Evolutionary conservation across 2,888 invertebrate species (phyloP), one percentile per base, ranked within the genome.

Genomic region (Girardia tigrina): DNA sequence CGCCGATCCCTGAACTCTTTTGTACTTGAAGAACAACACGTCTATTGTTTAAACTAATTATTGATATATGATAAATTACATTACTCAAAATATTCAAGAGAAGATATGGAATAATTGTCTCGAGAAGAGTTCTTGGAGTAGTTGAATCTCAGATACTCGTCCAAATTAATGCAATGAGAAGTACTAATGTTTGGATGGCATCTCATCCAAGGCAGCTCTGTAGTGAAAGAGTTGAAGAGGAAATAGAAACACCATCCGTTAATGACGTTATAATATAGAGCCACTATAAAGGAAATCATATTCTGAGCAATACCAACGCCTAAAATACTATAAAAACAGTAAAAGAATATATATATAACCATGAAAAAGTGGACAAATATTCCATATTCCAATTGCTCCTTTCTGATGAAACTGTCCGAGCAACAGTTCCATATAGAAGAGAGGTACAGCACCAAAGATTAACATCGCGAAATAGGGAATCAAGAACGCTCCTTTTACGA

Each of bases 381-480:
- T 89, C 90, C 90, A 90, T n/a, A 90, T 92, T 77, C 91, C 91
- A 79, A 94, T 92, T 70, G 93, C 92, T 76, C 94, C 94, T 80
- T 92, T 88, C 78, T 92, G 89, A 36, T 93, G 92, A 83, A 90
- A 92, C 84, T 94, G 94, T 36, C 94, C 94, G 78, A 94, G 88
- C 69, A 91, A 90, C 80, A 94, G 86, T 85, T 94, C 94, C 92
- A 94, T 92, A 84, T 92, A 92, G 77, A 94, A 88, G 86, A 94
- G 88, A 26, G 94, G 94, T 79, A 93, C 89, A 77, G 93, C 92
- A 83, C 93, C 92, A 80, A 92, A 87, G 81, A 92, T 84, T 86
- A 94, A 88, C 85, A 92, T 91, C 84, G 92, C 89, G 86, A 92
- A 90, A 86, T 94, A 94, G 79, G 94, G 94, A 85, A 94, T 90